These are phyloP conservation scores for Anastatus disparis DNA, from an alignment of 1,140 invertebrate species.

Conservation along the genomic window DNA sequence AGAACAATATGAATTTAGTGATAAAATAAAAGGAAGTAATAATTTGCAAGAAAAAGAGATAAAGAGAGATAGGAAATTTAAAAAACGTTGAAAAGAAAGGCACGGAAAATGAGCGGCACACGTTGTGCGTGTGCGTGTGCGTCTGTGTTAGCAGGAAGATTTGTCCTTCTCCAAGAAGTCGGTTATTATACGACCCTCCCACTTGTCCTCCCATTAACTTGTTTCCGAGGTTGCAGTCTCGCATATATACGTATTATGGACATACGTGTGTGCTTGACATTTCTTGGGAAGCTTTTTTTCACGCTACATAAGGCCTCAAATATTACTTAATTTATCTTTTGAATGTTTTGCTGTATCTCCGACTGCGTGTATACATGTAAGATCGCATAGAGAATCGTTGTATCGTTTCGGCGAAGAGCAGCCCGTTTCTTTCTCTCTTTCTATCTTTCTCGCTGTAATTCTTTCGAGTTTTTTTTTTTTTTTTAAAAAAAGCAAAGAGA, in stretches of 20 bases:
- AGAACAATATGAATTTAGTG: no score
- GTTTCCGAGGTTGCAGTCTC: conserved; percentile 3
- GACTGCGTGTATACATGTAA: no score
- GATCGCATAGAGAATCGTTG: conserved; percentile 10
- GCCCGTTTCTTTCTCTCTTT: no score
- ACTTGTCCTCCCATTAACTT: conserved; percentile 33
- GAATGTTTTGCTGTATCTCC: conserved; percentile 14
- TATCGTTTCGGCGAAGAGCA: conserved; percentile 27
- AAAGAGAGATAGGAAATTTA: conserved; percentile 2
- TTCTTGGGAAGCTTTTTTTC: conserved; percentile 35
- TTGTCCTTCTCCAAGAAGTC: conserved; percentile 34
- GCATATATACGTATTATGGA: no score
- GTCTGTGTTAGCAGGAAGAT: not conserved
- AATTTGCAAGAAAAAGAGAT: not conserved
- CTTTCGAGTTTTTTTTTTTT: no score
- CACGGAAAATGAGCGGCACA: not conserved
- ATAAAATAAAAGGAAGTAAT: no score
- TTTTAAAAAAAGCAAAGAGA: not conserved
- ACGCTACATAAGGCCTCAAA: conserved; percentile 24
- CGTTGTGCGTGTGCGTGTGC: not conserved
- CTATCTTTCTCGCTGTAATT: no score
- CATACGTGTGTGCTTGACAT: no score
- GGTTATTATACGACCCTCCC: conserved; percentile 23
- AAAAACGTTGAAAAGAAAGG: no score
- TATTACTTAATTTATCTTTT: conserved; percentile 31